A percentile compares a stretch with the other conserved stretches of the same genome.
Evolutionary conservation across 2,888 invertebrate genomes (phyloP).

Genomic region (Galerucella calmariensis): DNA sequence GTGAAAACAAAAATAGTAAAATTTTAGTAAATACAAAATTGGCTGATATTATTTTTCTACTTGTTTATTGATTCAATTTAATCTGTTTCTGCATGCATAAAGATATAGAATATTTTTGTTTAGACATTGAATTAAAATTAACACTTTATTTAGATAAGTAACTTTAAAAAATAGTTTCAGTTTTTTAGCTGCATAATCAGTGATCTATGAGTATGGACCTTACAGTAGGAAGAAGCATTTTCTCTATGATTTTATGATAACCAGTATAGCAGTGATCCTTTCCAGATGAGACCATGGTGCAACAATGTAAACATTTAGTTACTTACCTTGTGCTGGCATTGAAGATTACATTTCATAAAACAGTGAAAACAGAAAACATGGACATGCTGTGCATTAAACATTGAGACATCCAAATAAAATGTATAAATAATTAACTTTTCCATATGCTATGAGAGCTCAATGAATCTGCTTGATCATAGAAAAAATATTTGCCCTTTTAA

Average conservation of each 20-base stretch:
- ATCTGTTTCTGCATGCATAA: too few species aligned
- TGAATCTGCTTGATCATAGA: neutral
- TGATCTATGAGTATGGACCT: neutral
- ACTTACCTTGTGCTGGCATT: neutral
- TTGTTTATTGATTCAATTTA: too few species aligned
- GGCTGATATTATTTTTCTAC: neutral
- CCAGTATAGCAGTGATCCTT: neutral
- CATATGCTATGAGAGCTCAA: too few species aligned
- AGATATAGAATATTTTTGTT: too few species aligned
- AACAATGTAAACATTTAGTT: neutral
- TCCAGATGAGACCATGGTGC: neutral
- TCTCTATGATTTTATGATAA: too few species aligned
- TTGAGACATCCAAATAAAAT: neutral
- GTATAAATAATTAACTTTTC: neutral
- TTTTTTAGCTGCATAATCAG: too few species aligned
- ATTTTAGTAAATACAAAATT: neutral
- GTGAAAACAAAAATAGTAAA: neutral
- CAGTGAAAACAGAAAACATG: constrained; percentile 4
- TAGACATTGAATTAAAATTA: too few species aligned
- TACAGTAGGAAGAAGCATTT: neutral
- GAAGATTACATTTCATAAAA: neutral
- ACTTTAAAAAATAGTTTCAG: too few species aligned
- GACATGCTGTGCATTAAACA: constrained; percentile 13
- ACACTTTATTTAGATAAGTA: too few species aligned
- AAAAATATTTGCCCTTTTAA: neutral